Percentiles rank a stretch among this genome's conserved stretches.
Conservation (phyloP, 2,113 vertebrate genomes). For the Sclerurus mexicanus region DNA sequence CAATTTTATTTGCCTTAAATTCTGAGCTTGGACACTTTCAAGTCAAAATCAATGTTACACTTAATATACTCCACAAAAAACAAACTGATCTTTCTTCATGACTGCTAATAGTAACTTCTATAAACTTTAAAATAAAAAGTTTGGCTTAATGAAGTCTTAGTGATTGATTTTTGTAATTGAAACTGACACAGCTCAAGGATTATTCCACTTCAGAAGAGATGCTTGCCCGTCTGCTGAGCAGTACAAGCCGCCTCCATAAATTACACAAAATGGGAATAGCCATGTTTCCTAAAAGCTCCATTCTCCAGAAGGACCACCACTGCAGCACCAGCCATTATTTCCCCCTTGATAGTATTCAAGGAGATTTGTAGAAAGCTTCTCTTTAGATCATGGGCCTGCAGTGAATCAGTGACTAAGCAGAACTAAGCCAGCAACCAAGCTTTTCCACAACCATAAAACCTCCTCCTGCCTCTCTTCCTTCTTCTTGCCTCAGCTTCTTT, state of each 20-base stretch:
- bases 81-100: constrained; percentile 36
- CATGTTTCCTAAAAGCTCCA: background rate
- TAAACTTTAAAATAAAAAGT: constrained; percentile 10
- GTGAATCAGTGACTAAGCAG: background rate
- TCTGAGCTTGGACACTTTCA: constrained; percentile 56
- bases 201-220: background rate
- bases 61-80: constrained; percentile 26
- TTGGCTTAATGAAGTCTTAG: constrained; percentile 12
- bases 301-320: background rate
- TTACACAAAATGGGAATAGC: background rate
- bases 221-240: background rate
- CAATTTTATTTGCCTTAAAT: constrained; percentile 62
- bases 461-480: background rate
- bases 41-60: constrained; percentile 60
- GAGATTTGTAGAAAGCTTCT: background rate
- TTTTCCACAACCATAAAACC: background rate
- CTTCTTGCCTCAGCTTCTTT: background rate
- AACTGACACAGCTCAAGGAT: background rate
- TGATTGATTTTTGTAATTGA: constrained; percentile 27
- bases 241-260: background rate
- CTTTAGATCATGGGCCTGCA: background rate
- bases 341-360: background rate
- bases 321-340: background rate
- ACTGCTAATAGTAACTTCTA: constrained; percentile 46
- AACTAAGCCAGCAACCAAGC: background rate